Base-by-base conservation (phyloP, 2,888 invertebrate species). In the Drosophila quinaria region DNA sequence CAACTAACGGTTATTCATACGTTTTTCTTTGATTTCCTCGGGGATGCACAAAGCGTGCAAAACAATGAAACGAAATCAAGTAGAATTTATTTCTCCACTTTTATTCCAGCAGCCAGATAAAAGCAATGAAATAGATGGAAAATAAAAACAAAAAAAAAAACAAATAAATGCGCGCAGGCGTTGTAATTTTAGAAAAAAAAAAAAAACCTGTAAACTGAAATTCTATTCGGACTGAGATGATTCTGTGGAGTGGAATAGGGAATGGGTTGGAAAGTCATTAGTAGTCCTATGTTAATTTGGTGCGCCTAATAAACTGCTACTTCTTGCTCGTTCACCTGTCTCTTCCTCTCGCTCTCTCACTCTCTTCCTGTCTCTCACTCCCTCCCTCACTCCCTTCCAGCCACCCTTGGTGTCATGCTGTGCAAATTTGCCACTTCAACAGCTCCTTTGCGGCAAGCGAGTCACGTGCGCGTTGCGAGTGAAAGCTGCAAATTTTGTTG, bases 361-460 rank as follows among this genome's bases (percentile, higher is more conserved):
- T 8, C 33, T 25, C 22, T 15, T n/a, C n/a, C n/a, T n/a, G n/a
- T n/a, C 11, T n/a, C 13, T 29, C 37, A 2, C 13, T 29, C 17
- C 15, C 8, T n/a, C 31, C 51, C 37, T 17, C 11, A 10, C 33
- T 15, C 11, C 19, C 33, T 33, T 31, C 19, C 6, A 8, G 5
- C 6, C 25, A 0, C 15, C 10, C n/a, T 10, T 19, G 0, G 11
- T 51, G 3, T 11, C 41, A 15, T 29, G 46, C 50, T 70, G 75
- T 72, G 65, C 76, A 90, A 91, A 91, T 91, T 92, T 91, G 91
- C 91, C 92, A 92, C 92, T 92, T 91, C 91, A 91, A 91, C 91
- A 91, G 91, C 91, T 91, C 90, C 91, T 92, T 90, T 88, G 91
- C 81, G 91, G 90, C 84, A 86, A 78, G 81, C 76, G 84, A 70